Conservation (phyloP, 2,113 vertebrate species). For the Monopterus albus region DNA sequence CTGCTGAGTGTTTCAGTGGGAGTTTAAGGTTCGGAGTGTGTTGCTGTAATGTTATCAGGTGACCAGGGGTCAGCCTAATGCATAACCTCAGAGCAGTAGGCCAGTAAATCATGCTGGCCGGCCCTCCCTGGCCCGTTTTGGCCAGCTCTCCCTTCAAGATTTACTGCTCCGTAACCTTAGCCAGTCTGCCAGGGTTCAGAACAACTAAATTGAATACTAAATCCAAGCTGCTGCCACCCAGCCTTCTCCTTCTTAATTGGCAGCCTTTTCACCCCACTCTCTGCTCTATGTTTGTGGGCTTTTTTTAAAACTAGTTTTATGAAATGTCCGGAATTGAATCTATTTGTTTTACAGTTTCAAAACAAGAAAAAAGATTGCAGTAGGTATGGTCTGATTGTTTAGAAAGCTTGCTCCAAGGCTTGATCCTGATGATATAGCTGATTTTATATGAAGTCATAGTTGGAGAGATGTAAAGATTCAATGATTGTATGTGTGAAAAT, state of each 20-base stretch:
- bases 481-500: slow-evolving; percentile 53
- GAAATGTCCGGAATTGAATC: slow-evolving; percentile 56
- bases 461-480: slow-evolving; percentile 33
- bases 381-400: slow-evolving; percentile 41
- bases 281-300: slow-evolving; percentile 43
- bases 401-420: slow-evolving; percentile 17
- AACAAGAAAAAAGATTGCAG: slow-evolving; percentile 14
- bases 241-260: slow-evolving; percentile 73
- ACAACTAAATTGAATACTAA: slow-evolving; percentile 87
- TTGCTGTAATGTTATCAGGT: slow-evolving; percentile 79
- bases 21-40: slow-evolving; percentile 81
- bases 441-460: slow-evolving; percentile 33
- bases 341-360: slow-evolving; percentile 46
- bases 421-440: slow-evolving; percentile 25
- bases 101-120: slow-evolving; percentile 80
- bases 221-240: slow-evolving; percentile 80
- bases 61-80: slow-evolving; percentile 80
- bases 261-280: slow-evolving; percentile 14
- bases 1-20: slow-evolving; percentile 77
- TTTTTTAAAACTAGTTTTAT: slow-evolving; percentile 66
- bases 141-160: slow-evolving; percentile 77
- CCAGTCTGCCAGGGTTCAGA: slow-evolving; percentile 81
- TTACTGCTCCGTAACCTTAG: slow-evolving; percentile 84
- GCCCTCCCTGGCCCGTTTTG: slow-evolving; percentile 76
- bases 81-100: slow-evolving; percentile 76